Evolutionary conservation across 2,113 vertebrate species (phyloP).

Genomic region (Calidris pugnax): DNA sequence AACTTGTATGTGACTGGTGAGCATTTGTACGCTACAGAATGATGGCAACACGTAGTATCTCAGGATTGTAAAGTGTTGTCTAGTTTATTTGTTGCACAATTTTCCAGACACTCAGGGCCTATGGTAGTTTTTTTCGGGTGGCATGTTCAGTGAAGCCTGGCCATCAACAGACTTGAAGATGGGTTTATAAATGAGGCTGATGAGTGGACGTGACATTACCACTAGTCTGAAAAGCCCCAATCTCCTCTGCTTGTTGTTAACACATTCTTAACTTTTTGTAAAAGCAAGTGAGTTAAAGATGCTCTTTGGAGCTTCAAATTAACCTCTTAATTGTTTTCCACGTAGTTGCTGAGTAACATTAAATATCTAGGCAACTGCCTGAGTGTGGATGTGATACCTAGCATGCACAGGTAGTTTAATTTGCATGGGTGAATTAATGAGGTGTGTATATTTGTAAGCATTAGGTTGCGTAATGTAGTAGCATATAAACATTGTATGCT

Average conservation of each 20-base stretch:
- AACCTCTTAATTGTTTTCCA: background rate
- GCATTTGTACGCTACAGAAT: background rate
- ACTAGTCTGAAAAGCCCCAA: background rate
- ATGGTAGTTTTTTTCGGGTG: background rate
- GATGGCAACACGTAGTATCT: background rate
- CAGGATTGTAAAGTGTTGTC: background rate
- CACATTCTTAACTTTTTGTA: background rate
- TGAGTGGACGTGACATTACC: background rate
- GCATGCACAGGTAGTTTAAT: background rate
- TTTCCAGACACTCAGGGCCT: background rate
- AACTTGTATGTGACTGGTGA: background rate
- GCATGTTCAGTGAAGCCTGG: background rate
- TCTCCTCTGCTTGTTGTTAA: background rate
- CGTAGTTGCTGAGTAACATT: background rate
- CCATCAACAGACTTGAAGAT: background rate
- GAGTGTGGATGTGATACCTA: background rate
- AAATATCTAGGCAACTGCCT: background rate
- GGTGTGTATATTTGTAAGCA: background rate
- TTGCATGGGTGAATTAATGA: background rate
- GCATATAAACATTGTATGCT: background rate
- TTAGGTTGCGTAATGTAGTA: background rate
- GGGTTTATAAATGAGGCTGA: background rate
- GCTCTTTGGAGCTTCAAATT: background rate
- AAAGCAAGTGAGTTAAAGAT: background rate
- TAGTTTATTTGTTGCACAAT: background rate